Conservation (phyloP, 2,888 invertebrate genomes). For the Leptarthrus brevirostris region DNA sequence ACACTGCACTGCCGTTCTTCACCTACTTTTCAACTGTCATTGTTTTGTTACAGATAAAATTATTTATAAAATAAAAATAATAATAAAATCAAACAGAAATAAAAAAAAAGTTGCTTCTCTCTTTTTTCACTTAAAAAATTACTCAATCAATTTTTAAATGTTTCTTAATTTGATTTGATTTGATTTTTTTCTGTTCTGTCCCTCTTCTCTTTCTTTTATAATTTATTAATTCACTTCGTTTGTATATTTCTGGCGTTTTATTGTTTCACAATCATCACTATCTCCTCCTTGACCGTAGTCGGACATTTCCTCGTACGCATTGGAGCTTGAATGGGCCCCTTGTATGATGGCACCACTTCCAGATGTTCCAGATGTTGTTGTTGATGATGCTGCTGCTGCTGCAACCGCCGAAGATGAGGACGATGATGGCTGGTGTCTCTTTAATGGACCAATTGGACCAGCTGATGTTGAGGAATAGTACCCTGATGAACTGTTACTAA, state of each 20-base stretch:
- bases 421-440: constrained; percentile 62
- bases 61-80: no score
- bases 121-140: no score
- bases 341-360: constrained; percentile 48
- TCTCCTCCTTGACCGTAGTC: constrained; percentile 56
- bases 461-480: constrained; percentile 43
- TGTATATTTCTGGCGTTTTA: constrained; percentile 65
- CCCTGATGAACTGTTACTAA: constrained; percentile 42
- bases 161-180: no score
- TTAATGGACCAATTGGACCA: constrained; percentile 62
- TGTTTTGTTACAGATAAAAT: no score
- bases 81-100: no score
- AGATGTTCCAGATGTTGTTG: constrained; percentile 53
- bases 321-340: constrained; percentile 53
- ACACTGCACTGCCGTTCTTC: no score
- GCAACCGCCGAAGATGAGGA: constrained; percentile 4
- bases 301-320: constrained; percentile 53
- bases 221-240: constrained; percentile 59
- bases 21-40: no score
- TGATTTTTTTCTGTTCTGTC: no score
- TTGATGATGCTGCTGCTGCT: neutral
- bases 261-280: constrained; percentile 62
- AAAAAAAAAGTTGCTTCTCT: no score
- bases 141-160: no score
- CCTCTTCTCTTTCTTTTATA: no score